phyloP scores from a whole-genome alignment of 2,113 vertebrate genomes.

The Potamarius usumacintae region DNA sequence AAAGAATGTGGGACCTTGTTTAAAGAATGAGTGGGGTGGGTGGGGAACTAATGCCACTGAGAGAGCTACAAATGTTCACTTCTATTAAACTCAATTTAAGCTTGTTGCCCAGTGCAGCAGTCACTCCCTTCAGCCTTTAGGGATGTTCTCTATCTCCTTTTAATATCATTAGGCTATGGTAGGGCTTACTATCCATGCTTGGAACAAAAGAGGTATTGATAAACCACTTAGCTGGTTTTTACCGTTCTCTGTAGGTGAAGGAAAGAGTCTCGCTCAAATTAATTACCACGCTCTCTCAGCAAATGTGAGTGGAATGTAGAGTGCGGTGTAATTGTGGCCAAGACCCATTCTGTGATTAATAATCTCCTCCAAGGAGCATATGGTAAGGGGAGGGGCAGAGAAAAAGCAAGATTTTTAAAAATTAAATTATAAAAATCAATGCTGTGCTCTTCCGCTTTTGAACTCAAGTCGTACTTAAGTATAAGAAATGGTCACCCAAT shows the following conservation, averaged over 20 bases:
- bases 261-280: conserved; percentile 53
- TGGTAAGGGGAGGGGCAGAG: neutral
- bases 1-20: neutral
- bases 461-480: conserved; percentile 38
- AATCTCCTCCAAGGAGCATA: conserved; percentile 42
- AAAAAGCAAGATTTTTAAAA: conserved; percentile 47
- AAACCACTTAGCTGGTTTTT: conserved; percentile 56
- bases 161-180: conserved; percentile 39
- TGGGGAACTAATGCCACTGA: conserved; percentile 7
- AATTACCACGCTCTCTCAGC: conserved; percentile 44
- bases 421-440: conserved; percentile 61
- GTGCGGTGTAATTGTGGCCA: conserved; percentile 52
- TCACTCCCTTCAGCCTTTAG: conserved; percentile 16
- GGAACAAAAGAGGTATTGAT: conserved; percentile 45
- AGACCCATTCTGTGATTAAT: conserved; percentile 56
- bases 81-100: conserved; percentile 34
- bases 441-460: conserved; percentile 33
- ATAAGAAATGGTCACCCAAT: conserved; percentile 51
- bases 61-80: conserved; percentile 34
- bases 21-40: neutral
- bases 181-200: conserved; percentile 17
- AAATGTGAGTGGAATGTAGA: conserved; percentile 54
- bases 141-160: conserved; percentile 30
- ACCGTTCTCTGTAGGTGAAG: conserved; percentile 47
- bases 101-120: neutral